Evolutionary conservation across 2,888 invertebrate species (phyloP).

Genomic region (Amphiduros pacificus): DNA sequence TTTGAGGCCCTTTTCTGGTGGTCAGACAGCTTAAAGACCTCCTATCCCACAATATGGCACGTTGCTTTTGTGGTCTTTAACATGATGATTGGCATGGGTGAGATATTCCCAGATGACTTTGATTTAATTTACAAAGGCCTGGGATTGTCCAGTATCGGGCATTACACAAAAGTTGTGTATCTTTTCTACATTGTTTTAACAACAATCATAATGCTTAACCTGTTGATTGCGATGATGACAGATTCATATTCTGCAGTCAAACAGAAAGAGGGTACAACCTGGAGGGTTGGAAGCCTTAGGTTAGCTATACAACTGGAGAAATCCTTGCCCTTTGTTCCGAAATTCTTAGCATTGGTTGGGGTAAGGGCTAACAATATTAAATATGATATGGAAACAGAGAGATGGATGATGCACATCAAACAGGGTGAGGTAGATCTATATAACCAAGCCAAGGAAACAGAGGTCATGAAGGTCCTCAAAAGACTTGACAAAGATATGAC

Average conservation of each 20-base stretch:
- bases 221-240: slow-evolving; percentile 41
- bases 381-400: no score
- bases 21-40: slow-evolving; percentile 29
- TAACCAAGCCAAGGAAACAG: no score
- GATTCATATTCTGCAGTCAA: slow-evolving; percentile 43
- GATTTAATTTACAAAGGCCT: slow-evolving; percentile 32
- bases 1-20: slow-evolving; percentile 49
- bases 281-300: slow-evolving; percentile 51
- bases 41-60: slow-evolving; percentile 36
- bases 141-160: slow-evolving; percentile 29
- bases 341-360: no score
- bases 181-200: slow-evolving; percentile 47
- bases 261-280: slow-evolving; percentile 41
- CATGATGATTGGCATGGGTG: slow-evolving; percentile 54
- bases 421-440: no score
- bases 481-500: no score
- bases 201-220: slow-evolving; percentile 36
- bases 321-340: no score
- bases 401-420: no score
- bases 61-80: slow-evolving; percentile 52
- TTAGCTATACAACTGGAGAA: not conserved
- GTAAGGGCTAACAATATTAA: no score
- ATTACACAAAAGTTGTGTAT: slow-evolving; percentile 43
- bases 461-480: no score
- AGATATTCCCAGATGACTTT: slow-evolving; percentile 41